Evolutionary conservation across 2,888 invertebrate species (phyloP), one percentile per base, ranked within the genome.

Genomic region (Isoperla grammatica): DNA sequence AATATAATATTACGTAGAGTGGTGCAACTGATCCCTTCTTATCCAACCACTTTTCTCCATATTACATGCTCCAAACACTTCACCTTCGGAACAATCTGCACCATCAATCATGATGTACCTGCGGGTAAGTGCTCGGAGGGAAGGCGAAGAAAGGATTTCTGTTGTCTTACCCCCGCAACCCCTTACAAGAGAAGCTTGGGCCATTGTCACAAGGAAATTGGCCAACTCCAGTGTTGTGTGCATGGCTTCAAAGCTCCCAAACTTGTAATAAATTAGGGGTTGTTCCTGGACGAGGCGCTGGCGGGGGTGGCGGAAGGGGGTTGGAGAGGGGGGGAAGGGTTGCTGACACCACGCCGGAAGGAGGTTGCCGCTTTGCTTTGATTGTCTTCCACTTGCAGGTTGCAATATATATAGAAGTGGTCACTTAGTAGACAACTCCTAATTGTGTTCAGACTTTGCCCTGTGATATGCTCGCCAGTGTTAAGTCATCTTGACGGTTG

Each of bases 221-320:
- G 29, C 29, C 29, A 8, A 29, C 29, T 29, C 29, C 8, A 11
- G 6, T 50, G 29, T n/a, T 19, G 53, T 50, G 39, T 39, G n/a
- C n/a, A n/a, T n/a, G 37, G 20, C 37, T 37, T 53, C 53, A 53
- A 53, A 53, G 53, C 37, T 15, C 17, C 17, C 17, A 39, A 53
- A 53, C 53, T 53, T 53, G 53, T 37, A 37, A 39, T 53, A 23
- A 35, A 53, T 53, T 39, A 17, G 37, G 39, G 15, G 53, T 37
- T 39, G 53, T 35, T 19, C 53, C n/a, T 12, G 29, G 29, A 29
- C 29, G 29, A 6, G 29, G 29, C 19, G 11, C 49, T 23, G 19
- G 12, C 2, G 22, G 46, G 46, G 17, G 19, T 43, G 12, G 6
- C 9, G 4, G 43, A 9, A 43, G 43, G 9, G n/a, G 15, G 43